Conservation (phyloP, 2,888 invertebrate species). For the Beris chalybata region DNA sequence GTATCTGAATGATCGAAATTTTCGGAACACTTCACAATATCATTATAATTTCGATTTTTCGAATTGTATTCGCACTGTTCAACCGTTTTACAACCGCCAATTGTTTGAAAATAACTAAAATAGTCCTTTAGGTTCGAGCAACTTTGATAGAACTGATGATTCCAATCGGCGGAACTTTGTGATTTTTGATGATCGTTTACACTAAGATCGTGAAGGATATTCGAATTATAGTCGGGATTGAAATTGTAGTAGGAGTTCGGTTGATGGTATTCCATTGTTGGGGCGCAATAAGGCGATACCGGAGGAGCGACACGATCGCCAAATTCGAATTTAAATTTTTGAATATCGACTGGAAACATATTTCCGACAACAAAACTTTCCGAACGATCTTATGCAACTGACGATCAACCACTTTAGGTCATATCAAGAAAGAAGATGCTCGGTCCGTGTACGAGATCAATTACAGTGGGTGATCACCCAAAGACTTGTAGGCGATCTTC, state of each 20-base stretch:
- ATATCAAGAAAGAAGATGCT: background rate
- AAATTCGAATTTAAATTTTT: conserved; percentile 6
- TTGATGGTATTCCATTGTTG: conserved; percentile 6
- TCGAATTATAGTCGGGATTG: conserved; percentile 5
- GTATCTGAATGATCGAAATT: too few relatives aligned
- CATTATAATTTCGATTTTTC: background rate
- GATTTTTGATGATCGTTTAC: background rate
- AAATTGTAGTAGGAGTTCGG: background rate
- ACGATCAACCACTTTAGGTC: too few relatives aligned
- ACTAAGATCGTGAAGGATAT: background rate
- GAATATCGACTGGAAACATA: background rate
- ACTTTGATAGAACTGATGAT: conserved; percentile 23
- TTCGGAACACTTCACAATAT: too few relatives aligned
- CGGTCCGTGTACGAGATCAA: background rate
- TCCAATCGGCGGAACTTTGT: conserved; percentile 4
- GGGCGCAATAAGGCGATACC: background rate
- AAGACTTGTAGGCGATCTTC: background rate
- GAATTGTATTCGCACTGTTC: background rate
- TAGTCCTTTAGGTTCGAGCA: conserved; percentile 26
- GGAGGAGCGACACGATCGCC: background rate
- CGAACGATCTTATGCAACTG: too few relatives aligned
- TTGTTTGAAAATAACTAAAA: conserved; percentile 26
- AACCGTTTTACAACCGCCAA: background rate
- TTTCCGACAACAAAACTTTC: background rate
- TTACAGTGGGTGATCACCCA: background rate